Evolutionary conservation across 2,113 vertebrate genomes (phyloP).

Genomic region (Tupaia tana): DNA sequence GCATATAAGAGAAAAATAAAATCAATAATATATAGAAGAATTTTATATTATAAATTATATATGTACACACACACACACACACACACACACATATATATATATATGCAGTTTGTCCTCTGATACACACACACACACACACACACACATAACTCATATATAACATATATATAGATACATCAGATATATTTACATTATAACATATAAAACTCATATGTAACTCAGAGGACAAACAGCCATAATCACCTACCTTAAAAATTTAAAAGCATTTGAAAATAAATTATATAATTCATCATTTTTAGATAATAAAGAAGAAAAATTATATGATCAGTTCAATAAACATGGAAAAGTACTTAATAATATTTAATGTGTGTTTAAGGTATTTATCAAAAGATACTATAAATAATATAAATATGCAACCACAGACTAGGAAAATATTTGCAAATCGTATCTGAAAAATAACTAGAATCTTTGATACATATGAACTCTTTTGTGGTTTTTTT

Average conservation of each 20-base stretch:
- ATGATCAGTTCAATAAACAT: background rate
- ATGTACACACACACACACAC: too few relatives aligned
- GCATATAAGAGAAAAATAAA: background rate
- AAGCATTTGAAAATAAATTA: background rate
- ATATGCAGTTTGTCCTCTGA: too few relatives aligned
- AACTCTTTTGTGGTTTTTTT: too few relatives aligned
- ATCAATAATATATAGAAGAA: background rate
- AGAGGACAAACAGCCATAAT: background rate
- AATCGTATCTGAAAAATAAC: background rate
- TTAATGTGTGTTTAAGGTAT: background rate
- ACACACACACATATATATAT: background rate
- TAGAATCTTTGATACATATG: background rate
- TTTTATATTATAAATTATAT: too few relatives aligned
- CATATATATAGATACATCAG: too few relatives aligned
- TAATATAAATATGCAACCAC: background rate
- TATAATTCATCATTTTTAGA: background rate
- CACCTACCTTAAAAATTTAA: background rate
- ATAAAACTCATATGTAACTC: too few relatives aligned
- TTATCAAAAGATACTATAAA: background rate
- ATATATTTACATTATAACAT: too few relatives aligned
- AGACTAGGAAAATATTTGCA: background rate
- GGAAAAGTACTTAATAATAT: background rate
- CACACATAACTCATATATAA: too few relatives aligned
- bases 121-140: too few relatives aligned
- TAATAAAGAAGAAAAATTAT: background rate